Percentiles rank a stretch among this genome's conserved stretches.
These are phyloP conservation scores for Maniola hyperantus DNA, from an alignment of 2,888 invertebrate species.

Conservation along the genomic window DNA sequence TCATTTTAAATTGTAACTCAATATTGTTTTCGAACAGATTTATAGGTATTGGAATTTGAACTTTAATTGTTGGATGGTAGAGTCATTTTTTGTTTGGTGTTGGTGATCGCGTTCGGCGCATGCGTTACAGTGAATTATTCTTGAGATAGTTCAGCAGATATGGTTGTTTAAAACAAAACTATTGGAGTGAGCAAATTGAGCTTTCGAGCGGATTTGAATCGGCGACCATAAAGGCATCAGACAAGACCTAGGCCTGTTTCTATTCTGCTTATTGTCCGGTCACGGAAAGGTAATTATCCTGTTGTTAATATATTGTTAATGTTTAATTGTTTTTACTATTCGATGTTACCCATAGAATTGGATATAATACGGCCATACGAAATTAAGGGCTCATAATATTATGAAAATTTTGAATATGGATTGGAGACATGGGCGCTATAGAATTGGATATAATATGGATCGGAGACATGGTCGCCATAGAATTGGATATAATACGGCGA, in stretches of 20 bases:
- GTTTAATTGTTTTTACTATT: constrained; percentile 20
- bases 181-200: constrained; percentile 73
- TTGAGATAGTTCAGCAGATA: constrained; percentile 73
- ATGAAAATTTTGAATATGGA: no score
- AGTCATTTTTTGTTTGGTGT: constrained; percentile 33
- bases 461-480: no score
- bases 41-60: constrained; percentile 16
- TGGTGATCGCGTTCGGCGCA: constrained; percentile 42
- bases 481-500: no score
- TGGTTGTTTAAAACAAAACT: constrained; percentile 68
- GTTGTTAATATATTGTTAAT: constrained; percentile 11
- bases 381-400: not conserved
- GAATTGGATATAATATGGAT: no score
- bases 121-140: constrained; percentile 66
- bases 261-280: constrained; percentile 28
- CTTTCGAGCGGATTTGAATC: constrained; percentile 59
- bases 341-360: no score
- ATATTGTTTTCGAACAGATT: constrained; percentile 21
- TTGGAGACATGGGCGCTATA: not conserved
- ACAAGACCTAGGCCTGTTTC: constrained; percentile 33
- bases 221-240: constrained; percentile 43
- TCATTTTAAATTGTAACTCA: constrained; percentile 28
- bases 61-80: not conserved
- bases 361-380: no score
- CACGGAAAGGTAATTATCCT: constrained; percentile 25